Conservation (phyloP, 2,888 invertebrate species). For the Diarsia rubi region DNA sequence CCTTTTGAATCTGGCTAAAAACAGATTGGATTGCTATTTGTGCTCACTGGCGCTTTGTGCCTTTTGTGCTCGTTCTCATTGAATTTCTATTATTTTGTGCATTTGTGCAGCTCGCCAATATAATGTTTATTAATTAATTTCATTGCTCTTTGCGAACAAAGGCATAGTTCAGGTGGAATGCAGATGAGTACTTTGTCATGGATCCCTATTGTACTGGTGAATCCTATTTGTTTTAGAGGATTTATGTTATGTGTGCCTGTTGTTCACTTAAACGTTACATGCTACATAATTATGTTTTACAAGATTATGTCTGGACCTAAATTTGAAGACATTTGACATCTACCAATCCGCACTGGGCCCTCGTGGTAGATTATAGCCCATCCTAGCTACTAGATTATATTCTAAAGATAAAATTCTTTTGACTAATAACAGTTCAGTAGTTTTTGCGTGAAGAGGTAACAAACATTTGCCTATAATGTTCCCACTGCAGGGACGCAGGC, state of each 20-base stretch:
- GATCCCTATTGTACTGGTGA: slow-evolving; percentile 4
- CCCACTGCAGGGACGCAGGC: too few relatives aligned
- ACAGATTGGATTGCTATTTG: slow-evolving; percentile 73
- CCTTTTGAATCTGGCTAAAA: slow-evolving; percentile 65
- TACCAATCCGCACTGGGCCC: too few relatives aligned
- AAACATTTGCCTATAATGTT: too few relatives aligned
- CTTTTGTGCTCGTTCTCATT: slow-evolving; percentile 68
- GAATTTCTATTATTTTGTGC: slow-evolving; percentile 70
- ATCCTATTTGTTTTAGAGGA: background rate
- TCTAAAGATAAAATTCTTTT: too few relatives aligned
- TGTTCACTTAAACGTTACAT: background rate
- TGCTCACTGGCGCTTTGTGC: slow-evolving; percentile 66
- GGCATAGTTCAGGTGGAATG: slow-evolving; percentile 34
- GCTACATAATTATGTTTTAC: background rate
- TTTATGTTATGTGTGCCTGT: background rate
- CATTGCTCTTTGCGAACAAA: slow-evolving; percentile 31
- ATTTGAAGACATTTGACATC: too few relatives aligned
- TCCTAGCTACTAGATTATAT: too few relatives aligned
- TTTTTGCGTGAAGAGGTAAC: too few relatives aligned
- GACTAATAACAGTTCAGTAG: too few relatives aligned
- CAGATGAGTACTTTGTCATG: slow-evolving; percentile 4
- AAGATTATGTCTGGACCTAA: too few relatives aligned
- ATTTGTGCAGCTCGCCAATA: slow-evolving; percentile 62
- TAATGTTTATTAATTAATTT: slow-evolving; percentile 60
- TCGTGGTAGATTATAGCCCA: too few relatives aligned